These are phyloP conservation scores for Drosophila ironensis DNA, from an alignment of 1,140 invertebrate genomes.

Conservation along the genomic window DNA sequence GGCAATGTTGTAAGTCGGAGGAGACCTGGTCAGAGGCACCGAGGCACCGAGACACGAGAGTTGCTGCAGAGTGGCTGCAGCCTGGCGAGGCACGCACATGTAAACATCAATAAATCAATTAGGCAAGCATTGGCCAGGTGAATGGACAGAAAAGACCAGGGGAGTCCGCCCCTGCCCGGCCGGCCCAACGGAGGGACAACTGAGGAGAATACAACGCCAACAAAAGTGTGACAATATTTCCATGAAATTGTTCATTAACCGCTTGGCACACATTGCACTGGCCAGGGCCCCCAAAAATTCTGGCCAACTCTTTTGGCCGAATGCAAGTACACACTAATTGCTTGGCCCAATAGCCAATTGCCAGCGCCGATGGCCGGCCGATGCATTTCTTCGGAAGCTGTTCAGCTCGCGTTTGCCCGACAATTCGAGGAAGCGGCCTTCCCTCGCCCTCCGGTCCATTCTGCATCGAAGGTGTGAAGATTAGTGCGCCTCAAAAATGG, in stretches of 20 bases:
- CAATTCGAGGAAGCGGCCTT: constrained; percentile 67
- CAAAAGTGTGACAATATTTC: constrained; percentile 80
- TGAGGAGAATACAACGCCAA: constrained; percentile 76
- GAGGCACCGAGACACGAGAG: too few relatives aligned
- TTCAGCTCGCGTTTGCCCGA: constrained; percentile 59
- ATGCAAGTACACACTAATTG: constrained; percentile 63
- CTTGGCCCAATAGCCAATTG: constrained; percentile 49
- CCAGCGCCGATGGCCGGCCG: constrained; percentile 33
- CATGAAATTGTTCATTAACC: constrained; percentile 80
- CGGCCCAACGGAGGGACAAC: constrained; percentile 14
- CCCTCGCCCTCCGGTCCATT: constrained; percentile 22
- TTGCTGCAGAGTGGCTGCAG: constrained; percentile 10
- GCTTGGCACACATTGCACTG: constrained; percentile 77
- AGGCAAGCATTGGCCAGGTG: constrained; percentile 75
- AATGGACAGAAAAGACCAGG: constrained; percentile 37
- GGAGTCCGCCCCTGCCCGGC: neutral
- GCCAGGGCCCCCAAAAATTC: constrained; percentile 44
- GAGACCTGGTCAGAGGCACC: too few relatives aligned
- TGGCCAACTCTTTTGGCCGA: constrained; percentile 44
- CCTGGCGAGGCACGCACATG: constrained; percentile 68
- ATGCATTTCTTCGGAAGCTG: constrained; percentile 74
- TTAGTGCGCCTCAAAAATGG: constrained; percentile 62
- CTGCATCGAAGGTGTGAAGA: constrained; percentile 67
- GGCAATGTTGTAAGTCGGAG: constrained; percentile 67
- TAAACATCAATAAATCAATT: constrained; percentile 81